These are phyloP conservation scores for Drosophila subobscura DNA, from an alignment of 1,140 invertebrate species.

Conservation along the genomic window DNA sequence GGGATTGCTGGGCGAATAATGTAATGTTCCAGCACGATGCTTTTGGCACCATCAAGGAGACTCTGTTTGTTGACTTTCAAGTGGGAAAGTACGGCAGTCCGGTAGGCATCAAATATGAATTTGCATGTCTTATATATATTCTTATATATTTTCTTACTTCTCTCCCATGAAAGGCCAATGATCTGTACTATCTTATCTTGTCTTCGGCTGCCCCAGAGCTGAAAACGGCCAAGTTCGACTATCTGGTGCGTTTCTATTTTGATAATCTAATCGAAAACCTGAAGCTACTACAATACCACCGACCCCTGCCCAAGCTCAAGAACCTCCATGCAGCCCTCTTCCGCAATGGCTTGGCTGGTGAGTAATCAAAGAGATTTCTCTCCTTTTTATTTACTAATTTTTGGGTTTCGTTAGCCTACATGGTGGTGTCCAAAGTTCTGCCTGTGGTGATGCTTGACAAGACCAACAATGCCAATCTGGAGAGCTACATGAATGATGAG, in stretches of 20 bases:
- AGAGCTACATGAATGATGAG: constrained; percentile 60
- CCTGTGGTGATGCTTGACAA: constrained; percentile 77
- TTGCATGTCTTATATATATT: background rate
- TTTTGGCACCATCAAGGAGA: constrained; percentile 81
- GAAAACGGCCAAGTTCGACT: constrained; percentile 70
- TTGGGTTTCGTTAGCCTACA: constrained; percentile 53
- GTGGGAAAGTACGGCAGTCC: constrained; percentile 79
- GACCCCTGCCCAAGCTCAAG: constrained; percentile 72
- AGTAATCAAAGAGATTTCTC: background rate
- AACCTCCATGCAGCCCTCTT: constrained; percentile 66
- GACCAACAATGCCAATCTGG: constrained; percentile 48
- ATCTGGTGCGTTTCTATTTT: constrained; percentile 72
- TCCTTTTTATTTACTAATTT: background rate
- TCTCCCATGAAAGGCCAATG: constrained; percentile 50
- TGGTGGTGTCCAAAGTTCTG: constrained; percentile 76
- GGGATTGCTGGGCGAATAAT: constrained; percentile 88
- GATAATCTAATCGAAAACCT: constrained; percentile 73
- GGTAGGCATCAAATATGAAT: background rate
- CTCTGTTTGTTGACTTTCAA: constrained; percentile 77
- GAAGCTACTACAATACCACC: constrained; percentile 73
- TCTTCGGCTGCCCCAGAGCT: constrained; percentile 72
- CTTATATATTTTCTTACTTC: background rate
- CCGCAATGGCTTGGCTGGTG: constrained; percentile 72
- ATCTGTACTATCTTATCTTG: constrained; percentile 76
- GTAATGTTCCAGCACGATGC: constrained; percentile 86